Base-by-base conservation (phyloP, 2,888 invertebrate species). In the Thera britannica region DNA sequence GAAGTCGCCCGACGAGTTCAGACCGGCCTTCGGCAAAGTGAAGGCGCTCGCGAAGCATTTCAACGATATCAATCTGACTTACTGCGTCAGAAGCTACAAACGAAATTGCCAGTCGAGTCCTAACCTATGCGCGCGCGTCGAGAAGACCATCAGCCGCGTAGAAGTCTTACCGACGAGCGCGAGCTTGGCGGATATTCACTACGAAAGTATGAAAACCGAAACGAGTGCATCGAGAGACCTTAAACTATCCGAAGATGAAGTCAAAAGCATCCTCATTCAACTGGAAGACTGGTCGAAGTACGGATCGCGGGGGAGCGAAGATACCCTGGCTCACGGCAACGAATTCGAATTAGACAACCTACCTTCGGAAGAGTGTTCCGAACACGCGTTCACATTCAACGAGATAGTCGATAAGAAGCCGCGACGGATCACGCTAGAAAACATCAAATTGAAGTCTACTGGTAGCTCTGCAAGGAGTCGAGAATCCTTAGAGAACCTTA, bases 41-140 rank as follows among this genome's bases (percentile, higher is more conserved):
- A 96, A 95, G 67, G 96, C 95, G 52, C 88, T 97, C 68, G 94
- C 96, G 0, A 95, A 95, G 80, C 96, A 96, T 83, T 97, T 97
- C 75, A 94, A 96, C 75, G 85, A 90, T 74, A 92, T 94, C 38
- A 92, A 93, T 77, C 82, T 94, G 38, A 88, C 74, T 51, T 93
- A 93, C 74, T 88, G 92, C 73, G 89, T 89, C 7, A 89, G 87
- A 78, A 90, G 74, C 71, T 92, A 92, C 72, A 92, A 90, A 79
- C 81, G 92, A 64, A 88, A 90, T 79, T 94, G 90, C 73, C 90
- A 90, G 74, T 93, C 93, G 11, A 93, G 90, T 75, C 94, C 94
- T 0, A 94, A 94, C 73, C 84, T 94, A 9, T 87, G 86, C 66
- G 76, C 75, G n/a, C 85, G 86, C 7, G 81, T 81, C 8, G 85